Percentiles rank a stretch among this genome's conserved stretches.
Evolutionary conservation across 2,113 vertebrate genomes (phyloP).

Genomic region (Scomber scombrus): DNA sequence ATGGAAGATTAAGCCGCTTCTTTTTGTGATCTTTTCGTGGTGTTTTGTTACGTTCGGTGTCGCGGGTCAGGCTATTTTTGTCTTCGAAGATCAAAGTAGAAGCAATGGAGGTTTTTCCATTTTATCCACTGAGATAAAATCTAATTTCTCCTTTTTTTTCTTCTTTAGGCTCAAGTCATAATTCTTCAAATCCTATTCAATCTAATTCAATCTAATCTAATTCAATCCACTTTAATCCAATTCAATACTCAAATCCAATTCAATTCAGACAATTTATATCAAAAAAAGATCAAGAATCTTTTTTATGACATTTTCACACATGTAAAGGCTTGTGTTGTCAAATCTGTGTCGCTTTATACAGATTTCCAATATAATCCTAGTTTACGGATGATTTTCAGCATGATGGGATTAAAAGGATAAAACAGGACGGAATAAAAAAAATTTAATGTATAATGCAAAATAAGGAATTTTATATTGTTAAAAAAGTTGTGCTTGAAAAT

Average conservation of each 20-base stretch:
- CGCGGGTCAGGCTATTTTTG: not conserved
- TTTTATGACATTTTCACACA: conserved; percentile 13
- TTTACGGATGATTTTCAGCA: no score
- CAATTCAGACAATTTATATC: not conserved
- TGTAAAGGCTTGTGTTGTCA: not conserved
- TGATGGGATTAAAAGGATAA: no score
- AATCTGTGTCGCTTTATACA: no score
- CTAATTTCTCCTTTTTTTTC: not conserved
- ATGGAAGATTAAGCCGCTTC: no score
- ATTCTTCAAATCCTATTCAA: not conserved
- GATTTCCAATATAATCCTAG: no score
- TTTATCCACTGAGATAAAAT: not conserved
- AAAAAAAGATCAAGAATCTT: not conserved
- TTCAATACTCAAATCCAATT: conserved; percentile 1
- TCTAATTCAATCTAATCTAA: not conserved
- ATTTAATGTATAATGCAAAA: no score
- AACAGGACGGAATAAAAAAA: no score
- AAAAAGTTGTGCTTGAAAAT: no score
- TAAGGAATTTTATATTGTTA: no score
- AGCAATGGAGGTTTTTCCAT: not conserved
- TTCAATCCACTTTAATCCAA: not conserved
- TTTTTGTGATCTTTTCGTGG: not conserved
- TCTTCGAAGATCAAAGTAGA: not conserved
- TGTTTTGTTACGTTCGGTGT: not conserved
- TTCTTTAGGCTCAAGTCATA: not conserved